Base-by-base conservation (phyloP, 2,888 invertebrate species). In the Ormyrus nitidulus region DNA sequence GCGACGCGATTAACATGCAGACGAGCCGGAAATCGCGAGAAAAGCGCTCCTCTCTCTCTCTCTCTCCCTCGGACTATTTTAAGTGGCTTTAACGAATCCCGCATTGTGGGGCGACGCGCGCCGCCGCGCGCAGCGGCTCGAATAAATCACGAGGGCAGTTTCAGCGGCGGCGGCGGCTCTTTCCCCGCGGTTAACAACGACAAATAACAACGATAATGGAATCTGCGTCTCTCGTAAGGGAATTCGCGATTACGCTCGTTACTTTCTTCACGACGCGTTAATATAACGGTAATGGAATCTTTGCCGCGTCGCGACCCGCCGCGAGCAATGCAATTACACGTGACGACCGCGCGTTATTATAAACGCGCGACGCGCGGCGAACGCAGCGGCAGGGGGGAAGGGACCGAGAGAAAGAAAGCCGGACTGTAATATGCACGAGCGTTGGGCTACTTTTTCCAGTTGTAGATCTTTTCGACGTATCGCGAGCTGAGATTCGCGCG, bases 261-360 rank as follows among this genome's bases (percentile, higher is more conserved):
- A 82, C 82, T 83, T 84, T 82, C 79, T 80, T 73, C 75, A 56
- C 48, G 48, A 48, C 46, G 74, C 81, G 79, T 81, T 83, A 84
- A 82, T 83, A 80, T 81, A 83, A 83, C 82, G 82, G 81, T 83
- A 83, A 83, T 82, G 81, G 81, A 83, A 83, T 83, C 82, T 82
- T 83, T 80, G 80, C 72, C 70, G 49, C n/a, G 5, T 54, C 13
- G 56, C 13, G 56, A 34, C 48, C 34, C 46, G 66, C 5, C 10
- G 64, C 53, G 51, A 54, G 68, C 80, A 77, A 77, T 83, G 83
- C 79, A 79, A 79, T 83, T 76, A 75, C 70, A 58, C 65, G 70
- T 49, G 65, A 54, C 75, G 51, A 61, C 68, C 46, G 58, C 65
- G 54, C 65, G 54, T 76, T 65, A 76, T 76, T 65, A 76, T 76